Base-by-base conservation (phyloP, 2,797 vertebrate species). In the Bradypodion pumilum region DNA sequence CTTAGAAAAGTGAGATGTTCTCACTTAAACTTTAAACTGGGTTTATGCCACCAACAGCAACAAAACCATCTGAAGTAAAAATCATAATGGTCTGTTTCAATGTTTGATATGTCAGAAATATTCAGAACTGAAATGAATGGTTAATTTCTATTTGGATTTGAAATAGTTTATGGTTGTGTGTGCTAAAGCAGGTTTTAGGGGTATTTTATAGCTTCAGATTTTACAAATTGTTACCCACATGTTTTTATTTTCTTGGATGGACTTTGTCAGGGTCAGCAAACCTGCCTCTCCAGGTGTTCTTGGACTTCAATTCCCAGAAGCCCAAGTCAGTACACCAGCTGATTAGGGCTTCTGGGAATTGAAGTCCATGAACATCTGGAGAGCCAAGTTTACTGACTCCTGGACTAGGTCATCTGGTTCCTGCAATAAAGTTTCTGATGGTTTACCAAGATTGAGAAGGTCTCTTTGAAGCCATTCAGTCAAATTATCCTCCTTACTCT, bases 81-180 rank as follows among this genome's bases (percentile, higher is more conserved):
- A 21, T 40, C 42, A 9, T 82, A 44, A 74, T 35, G 65, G 32
- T 63, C 9, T 78, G 9, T 52, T 79, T 4, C 19, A 70, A 3
- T 89, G 42, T 49, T 40, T 78, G 65, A 81, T 62, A 56, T 65
- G n/a, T 42, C 2, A 87, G 86, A 65, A 59, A 12, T 3, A 37
- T 29, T 65, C 85, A 76, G 89, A 89, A 46, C 25, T 52, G 59
- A 25, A 74, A 46, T 37, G 37, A 52, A 40, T 27, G 73, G 60
- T 42, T 69, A 29, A 80, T 80, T 19, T 79, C 5, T 68, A 15
- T 60, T 40, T 52, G 13, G 25, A n/a, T 70, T 68, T 59, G 13
- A 27, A 32, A 10, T 21, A 19, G 68, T 52, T 69, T 68, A 19
- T 37, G 35, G 49, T 10, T 4, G 46, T 23, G 4, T 66, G 66